Percentiles rank a stretch among this genome's conserved stretches.
These are phyloP conservation scores for Mythimna lalbum DNA, from an alignment of 2,888 invertebrate species.

Conservation along the genomic window DNA sequence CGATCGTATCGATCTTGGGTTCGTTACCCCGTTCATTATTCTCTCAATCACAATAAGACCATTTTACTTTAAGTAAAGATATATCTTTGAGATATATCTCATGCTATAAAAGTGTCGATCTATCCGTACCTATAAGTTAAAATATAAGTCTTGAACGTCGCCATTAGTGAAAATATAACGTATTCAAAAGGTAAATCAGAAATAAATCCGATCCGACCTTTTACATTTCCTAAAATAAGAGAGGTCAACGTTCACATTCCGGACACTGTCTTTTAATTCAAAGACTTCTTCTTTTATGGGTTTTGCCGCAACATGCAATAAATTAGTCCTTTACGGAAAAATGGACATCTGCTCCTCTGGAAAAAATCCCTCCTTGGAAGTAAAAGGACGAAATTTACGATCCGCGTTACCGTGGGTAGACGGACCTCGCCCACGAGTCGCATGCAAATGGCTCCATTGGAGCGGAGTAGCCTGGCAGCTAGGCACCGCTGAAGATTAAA, in stretches of 20 bases:
- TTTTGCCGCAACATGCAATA: slow-evolving; percentile 85
- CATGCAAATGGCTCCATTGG: slow-evolving; percentile 89
- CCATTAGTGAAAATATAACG: slow-evolving; percentile 32
- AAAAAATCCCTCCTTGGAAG: slow-evolving; percentile 86
- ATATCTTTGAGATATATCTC: slow-evolving; percentile 59
- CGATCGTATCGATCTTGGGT: slow-evolving; percentile 84
- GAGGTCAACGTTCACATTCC: slow-evolving; percentile 80
- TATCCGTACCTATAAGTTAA: slow-evolving; percentile 21
- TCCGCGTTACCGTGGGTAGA: slow-evolving; percentile 87
- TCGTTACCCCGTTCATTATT: slow-evolving; percentile 85
- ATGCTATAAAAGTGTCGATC: slow-evolving; percentile 29
- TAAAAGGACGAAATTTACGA: slow-evolving; percentile 90
- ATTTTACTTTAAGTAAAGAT: slow-evolving; percentile 67
- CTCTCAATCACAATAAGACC: slow-evolving; percentile 82
- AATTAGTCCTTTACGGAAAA: slow-evolving; percentile 87
- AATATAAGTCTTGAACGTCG: slow-evolving; percentile 7
- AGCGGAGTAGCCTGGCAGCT: slow-evolving; percentile 78
- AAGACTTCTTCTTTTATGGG: slow-evolving; percentile 82
- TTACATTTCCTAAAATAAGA: slow-evolving; percentile 64
- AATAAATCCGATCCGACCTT: slow-evolving; percentile 47
- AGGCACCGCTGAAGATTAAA: slow-evolving; percentile 80
- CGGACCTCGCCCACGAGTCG: slow-evolving; percentile 86
- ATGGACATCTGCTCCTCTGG: slow-evolving; percentile 87
- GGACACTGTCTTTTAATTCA: slow-evolving; percentile 82
- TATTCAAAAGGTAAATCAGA: slow-evolving; percentile 60